Conservation (phyloP, 2,888 invertebrate genomes). For the Monopis laevigella region DNA sequence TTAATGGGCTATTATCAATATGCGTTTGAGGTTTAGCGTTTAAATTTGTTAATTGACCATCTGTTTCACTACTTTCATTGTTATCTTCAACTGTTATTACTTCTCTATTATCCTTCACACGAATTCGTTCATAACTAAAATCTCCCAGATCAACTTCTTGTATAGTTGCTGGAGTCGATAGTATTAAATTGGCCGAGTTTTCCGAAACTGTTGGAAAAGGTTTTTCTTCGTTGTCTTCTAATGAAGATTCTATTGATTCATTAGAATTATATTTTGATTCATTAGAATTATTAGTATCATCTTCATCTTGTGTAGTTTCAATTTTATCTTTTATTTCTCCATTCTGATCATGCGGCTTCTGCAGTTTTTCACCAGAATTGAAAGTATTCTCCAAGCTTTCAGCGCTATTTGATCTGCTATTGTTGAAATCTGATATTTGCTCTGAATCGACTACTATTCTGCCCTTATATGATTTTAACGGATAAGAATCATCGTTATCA, state of each 20-base stretch:
- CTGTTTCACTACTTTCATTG: constrained; percentile 24
- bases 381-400: too few relatives aligned
- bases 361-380: too few relatives aligned
- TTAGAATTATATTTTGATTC: constrained; percentile 13
- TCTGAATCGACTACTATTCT: too few relatives aligned
- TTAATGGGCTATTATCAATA: not conserved
- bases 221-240: not conserved
- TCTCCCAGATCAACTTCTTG: constrained; percentile 37
- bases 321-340: constrained; percentile 19
- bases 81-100: constrained; percentile 28
- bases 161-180: constrained; percentile 16
- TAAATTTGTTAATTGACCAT: constrained; percentile 14
- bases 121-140: constrained; percentile 37
- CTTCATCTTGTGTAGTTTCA: constrained; percentile 20
- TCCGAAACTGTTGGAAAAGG: too few relatives aligned
- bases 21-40: not conserved
- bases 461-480: too few relatives aligned
- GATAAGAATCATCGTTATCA: too few relatives aligned
- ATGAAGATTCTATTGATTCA: not conserved
- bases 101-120: constrained; percentile 32
- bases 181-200: not conserved
- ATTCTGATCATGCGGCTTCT: constrained; percentile 15
- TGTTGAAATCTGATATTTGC: too few relatives aligned
- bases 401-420: too few relatives aligned
- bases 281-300: constrained; percentile 12